Base-by-base conservation (phyloP, 2,888 invertebrate species). In the Sarcophaga rosellei region DNA sequence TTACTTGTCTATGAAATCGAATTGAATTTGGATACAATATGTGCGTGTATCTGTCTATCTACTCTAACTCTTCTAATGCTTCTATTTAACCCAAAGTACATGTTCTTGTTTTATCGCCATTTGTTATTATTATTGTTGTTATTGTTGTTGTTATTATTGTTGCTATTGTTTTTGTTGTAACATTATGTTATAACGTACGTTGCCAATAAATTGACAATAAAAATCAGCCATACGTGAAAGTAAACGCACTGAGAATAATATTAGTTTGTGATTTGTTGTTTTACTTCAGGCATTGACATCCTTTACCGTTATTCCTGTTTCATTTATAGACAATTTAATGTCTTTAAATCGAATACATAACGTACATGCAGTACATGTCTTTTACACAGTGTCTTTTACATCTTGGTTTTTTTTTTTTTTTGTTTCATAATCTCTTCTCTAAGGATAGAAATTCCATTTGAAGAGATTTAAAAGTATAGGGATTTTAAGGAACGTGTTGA, bases 161-260 rank as follows among this genome's bases (percentile, higher is more conserved):
- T 68, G 68, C 0, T 45, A 12, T 57, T 66, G 59, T 35, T 44
- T 17, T 35, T 59, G 59, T 53, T 70, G 35, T 25, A 70, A 53
- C 69, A 17, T 80, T 65, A 73, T 68, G 15, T 83, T 63, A 45
- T 76, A 76, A 77, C 72, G 73, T 77, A 77, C 77, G 68, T 85
- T 85, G 69, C 63, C 79, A 86, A 86, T 89, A 90, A 91, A 90
- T 92, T 91, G 92, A 89, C 91, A 92, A 91, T 92, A 91, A 91
- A 91, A 91, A 89, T 90, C 89, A 92, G 91, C 90, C 92, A 90
- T 89, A 89, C 88, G 91, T 91, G 90, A 91, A 91, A 91, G 88
- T 88, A 92, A 91, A 92, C 90, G 91, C 89, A 89, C 90, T 89
- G 90, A 90, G 88, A 90, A 90, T 90, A 91, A 89, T 90, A 90